A percentile compares a stretch with the other conserved stretches of the same genome.
These are phyloP conservation scores for Poecilia picta DNA, from an alignment of 2,797 vertebrate species.

Conservation along the genomic window DNA sequence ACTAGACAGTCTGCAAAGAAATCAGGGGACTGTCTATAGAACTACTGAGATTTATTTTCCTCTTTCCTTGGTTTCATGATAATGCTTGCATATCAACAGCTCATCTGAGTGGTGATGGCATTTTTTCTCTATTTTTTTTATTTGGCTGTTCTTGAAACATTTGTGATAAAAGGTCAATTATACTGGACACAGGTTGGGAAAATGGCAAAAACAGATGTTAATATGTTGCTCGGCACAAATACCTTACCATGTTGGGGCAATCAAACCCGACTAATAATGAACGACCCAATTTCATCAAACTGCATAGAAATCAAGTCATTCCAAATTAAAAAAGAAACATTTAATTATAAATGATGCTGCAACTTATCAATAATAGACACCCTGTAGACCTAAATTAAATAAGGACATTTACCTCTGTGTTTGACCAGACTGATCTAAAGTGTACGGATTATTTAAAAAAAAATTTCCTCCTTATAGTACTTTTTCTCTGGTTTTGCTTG, in stretches of 20 bases:
- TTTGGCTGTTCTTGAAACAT: background rate
- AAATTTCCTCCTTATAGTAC: background rate
- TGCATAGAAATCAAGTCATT: background rate
- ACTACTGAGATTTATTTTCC: background rate
- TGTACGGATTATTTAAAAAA: background rate
- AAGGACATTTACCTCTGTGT: background rate
- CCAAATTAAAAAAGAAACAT: background rate
- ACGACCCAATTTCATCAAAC: slow-evolving; percentile 1
- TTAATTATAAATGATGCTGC: background rate
- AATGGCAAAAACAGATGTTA: background rate
- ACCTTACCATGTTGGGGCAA: background rate
- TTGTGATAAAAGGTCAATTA: background rate
- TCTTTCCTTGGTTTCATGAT: background rate
- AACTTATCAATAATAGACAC: background rate
- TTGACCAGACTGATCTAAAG: background rate
- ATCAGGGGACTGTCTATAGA: background rate
- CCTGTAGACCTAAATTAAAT: background rate
- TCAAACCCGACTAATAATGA: background rate
- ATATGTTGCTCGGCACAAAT: background rate
- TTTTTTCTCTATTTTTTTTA: background rate
- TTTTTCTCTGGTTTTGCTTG: background rate
- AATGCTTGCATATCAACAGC: background rate
- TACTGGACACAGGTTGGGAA: background rate
- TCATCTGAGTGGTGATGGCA: background rate
- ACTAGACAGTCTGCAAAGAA: background rate